Evolutionary conservation across 2,888 invertebrate species (phyloP).

Genomic region (Lithophane leautieri): DNA sequence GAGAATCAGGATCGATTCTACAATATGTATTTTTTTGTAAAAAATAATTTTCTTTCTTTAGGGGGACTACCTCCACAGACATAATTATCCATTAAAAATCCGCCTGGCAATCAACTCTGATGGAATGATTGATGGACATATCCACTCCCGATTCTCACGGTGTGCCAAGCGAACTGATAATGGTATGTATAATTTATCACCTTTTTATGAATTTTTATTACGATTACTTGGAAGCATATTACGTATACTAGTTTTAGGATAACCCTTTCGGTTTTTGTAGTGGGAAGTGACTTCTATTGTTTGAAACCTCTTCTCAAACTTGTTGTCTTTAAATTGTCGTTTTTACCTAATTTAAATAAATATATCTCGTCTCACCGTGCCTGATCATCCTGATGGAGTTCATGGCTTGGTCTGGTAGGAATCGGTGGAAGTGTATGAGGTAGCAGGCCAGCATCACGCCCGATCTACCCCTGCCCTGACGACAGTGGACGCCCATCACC

Average conservation of each 20-base stretch:
- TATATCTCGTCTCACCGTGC: conserved; percentile 80
- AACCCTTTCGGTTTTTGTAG: background rate
- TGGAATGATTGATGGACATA: background rate
- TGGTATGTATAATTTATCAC: background rate
- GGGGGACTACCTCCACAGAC: too few relatives aligned
- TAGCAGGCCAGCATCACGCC: conserved; percentile 94
- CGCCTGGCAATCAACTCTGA: conserved; percentile 8
- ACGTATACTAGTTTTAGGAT: too few relatives aligned
- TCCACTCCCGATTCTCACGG: background rate
- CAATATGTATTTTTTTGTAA: too few relatives aligned
- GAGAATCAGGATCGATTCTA: too few relatives aligned
- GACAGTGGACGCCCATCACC: conserved; percentile 93
- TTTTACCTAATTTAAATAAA: background rate
- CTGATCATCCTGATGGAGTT: conserved; percentile 90
- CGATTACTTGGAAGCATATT: background rate
- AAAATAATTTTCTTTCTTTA: too few relatives aligned
- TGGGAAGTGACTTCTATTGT: background rate
- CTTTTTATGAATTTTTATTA: background rate
- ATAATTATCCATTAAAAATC: background rate
- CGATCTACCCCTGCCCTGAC: conserved; percentile 93
- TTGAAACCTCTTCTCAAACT: too few relatives aligned
- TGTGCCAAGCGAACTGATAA: background rate
- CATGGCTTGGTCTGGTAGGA: conserved; percentile 91
- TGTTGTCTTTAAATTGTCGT: background rate
- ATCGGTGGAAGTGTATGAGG: conserved; percentile 91